Conservation (phyloP, 2,113 vertebrate genomes). For the Ranitomeya imitator region DNA sequence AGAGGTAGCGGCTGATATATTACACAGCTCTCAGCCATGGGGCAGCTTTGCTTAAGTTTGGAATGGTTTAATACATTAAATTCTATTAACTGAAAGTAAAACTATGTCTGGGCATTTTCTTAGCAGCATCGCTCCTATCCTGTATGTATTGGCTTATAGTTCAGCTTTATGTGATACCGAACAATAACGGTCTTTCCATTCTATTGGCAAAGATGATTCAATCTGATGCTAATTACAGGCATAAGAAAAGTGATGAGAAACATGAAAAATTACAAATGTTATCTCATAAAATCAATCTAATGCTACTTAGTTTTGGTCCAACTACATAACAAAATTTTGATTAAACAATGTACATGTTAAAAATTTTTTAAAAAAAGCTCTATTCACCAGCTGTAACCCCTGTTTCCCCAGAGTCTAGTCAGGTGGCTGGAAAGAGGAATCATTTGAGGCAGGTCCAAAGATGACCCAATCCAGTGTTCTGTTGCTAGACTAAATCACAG, state of each 20-base stretch:
- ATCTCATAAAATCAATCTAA: background rate
- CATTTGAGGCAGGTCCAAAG: too few relatives aligned
- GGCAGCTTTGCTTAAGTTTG: conserved; percentile 14
- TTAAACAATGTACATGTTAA: too few relatives aligned
- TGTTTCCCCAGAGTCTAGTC: too few relatives aligned
- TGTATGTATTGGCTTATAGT: background rate
- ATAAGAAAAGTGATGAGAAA: background rate
- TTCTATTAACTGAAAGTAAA: conserved; percentile 16
- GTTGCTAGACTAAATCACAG: too few relatives aligned
- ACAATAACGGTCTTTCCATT: background rate
- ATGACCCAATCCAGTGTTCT: too few relatives aligned
- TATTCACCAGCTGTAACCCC: too few relatives aligned
- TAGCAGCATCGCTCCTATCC: background rate
- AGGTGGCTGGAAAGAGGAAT: too few relatives aligned
- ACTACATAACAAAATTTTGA: too few relatives aligned
- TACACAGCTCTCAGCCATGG: conserved; percentile 18
- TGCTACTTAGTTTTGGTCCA: background rate
- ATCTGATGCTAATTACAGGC: background rate
- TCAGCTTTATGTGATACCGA: background rate
- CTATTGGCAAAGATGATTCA: background rate
- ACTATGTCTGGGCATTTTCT: background rate
- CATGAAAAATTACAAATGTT: background rate
- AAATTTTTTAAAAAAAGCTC: too few relatives aligned
- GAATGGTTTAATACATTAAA: conserved; percentile 1
- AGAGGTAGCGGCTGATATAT: conserved; percentile 27